A percentile compares a stretch with the other conserved stretches of the same genome.
phyloP scores from a whole-genome alignment of 1,140 invertebrate species.

The Rhizoglyphus robini region DNA sequence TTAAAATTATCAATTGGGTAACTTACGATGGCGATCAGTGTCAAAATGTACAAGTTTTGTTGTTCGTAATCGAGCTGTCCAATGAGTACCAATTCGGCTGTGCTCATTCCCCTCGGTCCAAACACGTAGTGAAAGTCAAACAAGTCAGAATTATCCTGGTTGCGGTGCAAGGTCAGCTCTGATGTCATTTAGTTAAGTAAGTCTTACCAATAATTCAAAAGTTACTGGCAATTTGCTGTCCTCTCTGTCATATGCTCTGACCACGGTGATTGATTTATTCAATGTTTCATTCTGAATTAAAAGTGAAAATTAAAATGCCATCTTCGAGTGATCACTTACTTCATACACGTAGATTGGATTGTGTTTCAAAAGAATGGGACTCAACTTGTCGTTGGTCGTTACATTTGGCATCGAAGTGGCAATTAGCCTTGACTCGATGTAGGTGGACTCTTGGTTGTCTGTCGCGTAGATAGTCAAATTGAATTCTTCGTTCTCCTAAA shows the following conservation, averaged over 20 bases:
- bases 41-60: constrained; percentile 64
- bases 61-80: constrained; percentile 67
- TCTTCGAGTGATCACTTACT: constrained; percentile 19
- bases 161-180: constrained; percentile 26
- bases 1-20: constrained; percentile 16
- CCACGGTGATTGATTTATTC: constrained; percentile 61
- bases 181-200: constrained; percentile 17
- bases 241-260: constrained; percentile 60
- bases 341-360: constrained; percentile 25
- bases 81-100: constrained; percentile 56
- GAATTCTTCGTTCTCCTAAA: constrained; percentile 25
- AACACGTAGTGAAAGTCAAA: constrained; percentile 62
- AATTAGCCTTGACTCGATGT: constrained; percentile 26
- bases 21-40: constrained; percentile 60
- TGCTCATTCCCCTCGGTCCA: constrained; percentile 52
- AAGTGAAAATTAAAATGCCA: background rate
- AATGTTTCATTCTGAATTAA: constrained; percentile 50
- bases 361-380: constrained; percentile 25
- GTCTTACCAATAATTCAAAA: constrained; percentile 58
- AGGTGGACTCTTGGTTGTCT: constrained; percentile 25
- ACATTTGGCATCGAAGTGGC: constrained; percentile 19
- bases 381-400: constrained; percentile 12
- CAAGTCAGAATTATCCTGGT: constrained; percentile 45
- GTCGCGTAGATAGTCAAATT: constrained; percentile 28
- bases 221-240: constrained; percentile 56